Conservation (phyloP, 2,888 invertebrate genomes). For the Xestia xanthographa region DNA sequence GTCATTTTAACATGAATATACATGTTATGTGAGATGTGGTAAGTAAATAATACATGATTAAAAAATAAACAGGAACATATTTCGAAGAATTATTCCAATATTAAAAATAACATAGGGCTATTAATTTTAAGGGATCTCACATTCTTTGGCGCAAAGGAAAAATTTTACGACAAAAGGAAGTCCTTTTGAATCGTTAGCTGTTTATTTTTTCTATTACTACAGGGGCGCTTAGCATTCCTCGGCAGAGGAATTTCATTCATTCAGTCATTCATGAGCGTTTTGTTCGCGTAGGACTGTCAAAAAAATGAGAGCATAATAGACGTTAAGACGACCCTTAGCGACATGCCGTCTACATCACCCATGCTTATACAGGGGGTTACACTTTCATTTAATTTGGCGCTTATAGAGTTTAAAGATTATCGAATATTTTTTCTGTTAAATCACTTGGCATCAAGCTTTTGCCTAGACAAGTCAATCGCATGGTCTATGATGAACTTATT, state of each 20-base stretch:
- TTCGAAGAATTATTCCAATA: slow-evolving; percentile 42
- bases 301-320: slow-evolving; percentile 73
- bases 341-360: slow-evolving; percentile 85
- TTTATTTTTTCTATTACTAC: slow-evolving; percentile 76
- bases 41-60: slow-evolving; percentile 22
- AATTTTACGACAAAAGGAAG: slow-evolving; percentile 80
- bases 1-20: slow-evolving; percentile 56
- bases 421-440: not conserved
- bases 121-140: slow-evolving; percentile 60
- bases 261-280: slow-evolving; percentile 82
- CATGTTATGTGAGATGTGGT: slow-evolving; percentile 32
- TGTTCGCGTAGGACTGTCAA: slow-evolving; percentile 78
- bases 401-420: not conserved
- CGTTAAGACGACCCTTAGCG: slow-evolving; percentile 80
- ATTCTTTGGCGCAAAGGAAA: slow-evolving; percentile 73
- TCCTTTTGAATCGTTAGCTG: slow-evolving; percentile 75
- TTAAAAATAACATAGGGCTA: slow-evolving; percentile 48
- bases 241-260: slow-evolving; percentile 86
- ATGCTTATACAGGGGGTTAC: slow-evolving; percentile 76
- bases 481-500: not conserved
- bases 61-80: not conserved
- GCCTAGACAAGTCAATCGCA: not conserved
- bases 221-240: slow-evolving; percentile 82
- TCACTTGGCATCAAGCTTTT: not conserved
- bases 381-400: slow-evolving; percentile 7